These are phyloP conservation scores for Chloroclysta siterata DNA, from an alignment of 2,888 invertebrate genomes.

Conservation along the genomic window DNA sequence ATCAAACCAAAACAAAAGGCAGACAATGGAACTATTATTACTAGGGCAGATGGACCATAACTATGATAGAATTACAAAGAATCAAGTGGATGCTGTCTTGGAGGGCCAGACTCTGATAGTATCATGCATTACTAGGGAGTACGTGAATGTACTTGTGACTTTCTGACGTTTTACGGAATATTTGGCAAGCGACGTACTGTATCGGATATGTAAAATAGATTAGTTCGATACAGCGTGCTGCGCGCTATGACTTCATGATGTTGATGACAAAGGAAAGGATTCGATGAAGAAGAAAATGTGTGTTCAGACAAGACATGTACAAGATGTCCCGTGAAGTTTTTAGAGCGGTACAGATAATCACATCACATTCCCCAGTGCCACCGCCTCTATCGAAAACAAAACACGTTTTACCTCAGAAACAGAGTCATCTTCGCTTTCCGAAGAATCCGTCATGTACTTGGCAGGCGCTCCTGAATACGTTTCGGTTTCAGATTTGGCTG, in stretches of 20 bases:
- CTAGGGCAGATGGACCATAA: constrained; percentile 61
- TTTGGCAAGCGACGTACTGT: constrained; percentile 83
- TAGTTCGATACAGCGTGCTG: constrained; percentile 68
- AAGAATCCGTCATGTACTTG: constrained; percentile 96
- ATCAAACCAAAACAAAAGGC: constrained; percentile 75
- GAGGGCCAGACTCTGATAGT: constrained; percentile 78
- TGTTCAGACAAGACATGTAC: constrained; percentile 78
- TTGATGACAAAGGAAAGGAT: constrained; percentile 58
- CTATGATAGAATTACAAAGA: constrained; percentile 68
- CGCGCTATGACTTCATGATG: constrained; percentile 58
- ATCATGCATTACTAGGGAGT: constrained; percentile 82
- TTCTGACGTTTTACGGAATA: constrained; percentile 85
- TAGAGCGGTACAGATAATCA: constrained; percentile 85
- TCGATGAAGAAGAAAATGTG: constrained; percentile 65
- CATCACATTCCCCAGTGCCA: constrained; percentile 83
- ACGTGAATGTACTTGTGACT: constrained; percentile 82
- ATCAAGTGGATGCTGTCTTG: constrained; percentile 74
- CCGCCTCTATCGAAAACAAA: constrained; percentile 83
- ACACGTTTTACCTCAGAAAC: constrained; percentile 95
- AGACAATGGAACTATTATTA: constrained; percentile 72
- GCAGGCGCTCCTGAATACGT: constrained; percentile 93
- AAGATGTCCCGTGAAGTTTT: constrained; percentile 89
- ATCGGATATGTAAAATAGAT: constrained; percentile 71
- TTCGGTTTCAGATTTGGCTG: constrained; percentile 94
- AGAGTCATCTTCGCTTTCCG: constrained; percentile 98